Percentiles rank a stretch among this genome's conserved stretches.
These are phyloP conservation scores for Drosophila putrida DNA, from an alignment of 2,888 invertebrate species.

Conservation along the genomic window DNA sequence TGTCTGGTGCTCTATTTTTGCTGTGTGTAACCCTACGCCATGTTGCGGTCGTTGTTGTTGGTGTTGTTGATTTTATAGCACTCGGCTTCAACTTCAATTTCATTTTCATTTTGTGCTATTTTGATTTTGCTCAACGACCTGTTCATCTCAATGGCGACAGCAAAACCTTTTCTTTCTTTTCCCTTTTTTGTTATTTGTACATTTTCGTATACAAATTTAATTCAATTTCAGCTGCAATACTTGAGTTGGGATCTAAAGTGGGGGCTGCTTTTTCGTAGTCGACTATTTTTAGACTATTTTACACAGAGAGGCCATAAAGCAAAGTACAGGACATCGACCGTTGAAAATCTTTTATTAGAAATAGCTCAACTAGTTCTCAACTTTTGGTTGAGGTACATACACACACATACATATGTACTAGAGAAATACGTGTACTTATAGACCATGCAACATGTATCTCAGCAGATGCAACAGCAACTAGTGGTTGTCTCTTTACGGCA, in stretches of 20 bases:
- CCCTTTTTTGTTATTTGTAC: slow-evolving; percentile 1
- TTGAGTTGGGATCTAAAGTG: slow-evolving; percentile 36
- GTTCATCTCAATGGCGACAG: slow-evolving; percentile 48
- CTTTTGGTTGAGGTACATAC: neutral
- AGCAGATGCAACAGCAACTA: slow-evolving; percentile 2
- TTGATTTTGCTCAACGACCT: slow-evolving; percentile 56
- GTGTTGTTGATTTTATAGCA: slow-evolving; percentile 53
- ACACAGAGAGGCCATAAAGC: slow-evolving; percentile 16
- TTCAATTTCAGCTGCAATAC: slow-evolving; percentile 52
- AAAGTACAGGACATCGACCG: slow-evolving; percentile 22
- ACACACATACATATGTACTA: no score
- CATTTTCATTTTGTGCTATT: slow-evolving; percentile 49
- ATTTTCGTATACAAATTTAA: slow-evolving; percentile 56
- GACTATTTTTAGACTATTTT: slow-evolving; percentile 35
- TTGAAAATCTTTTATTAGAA: slow-evolving; percentile 32
- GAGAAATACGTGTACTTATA: no score
- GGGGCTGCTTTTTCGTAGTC: slow-evolving; percentile 5
- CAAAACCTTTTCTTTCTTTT: slow-evolving; percentile 30
- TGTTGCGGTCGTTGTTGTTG: slow-evolving; percentile 17
- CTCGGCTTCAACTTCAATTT: slow-evolving; percentile 54
- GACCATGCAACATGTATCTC: neutral
- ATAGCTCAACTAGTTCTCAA: slow-evolving; percentile 4
- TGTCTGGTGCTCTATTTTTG: slow-evolving; percentile 30
- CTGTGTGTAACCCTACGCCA: slow-evolving; percentile 29
- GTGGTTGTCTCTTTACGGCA: slow-evolving; percentile 1